Conservation (phyloP, 2,113 vertebrate genomes). For the Elachura formosa region DNA sequence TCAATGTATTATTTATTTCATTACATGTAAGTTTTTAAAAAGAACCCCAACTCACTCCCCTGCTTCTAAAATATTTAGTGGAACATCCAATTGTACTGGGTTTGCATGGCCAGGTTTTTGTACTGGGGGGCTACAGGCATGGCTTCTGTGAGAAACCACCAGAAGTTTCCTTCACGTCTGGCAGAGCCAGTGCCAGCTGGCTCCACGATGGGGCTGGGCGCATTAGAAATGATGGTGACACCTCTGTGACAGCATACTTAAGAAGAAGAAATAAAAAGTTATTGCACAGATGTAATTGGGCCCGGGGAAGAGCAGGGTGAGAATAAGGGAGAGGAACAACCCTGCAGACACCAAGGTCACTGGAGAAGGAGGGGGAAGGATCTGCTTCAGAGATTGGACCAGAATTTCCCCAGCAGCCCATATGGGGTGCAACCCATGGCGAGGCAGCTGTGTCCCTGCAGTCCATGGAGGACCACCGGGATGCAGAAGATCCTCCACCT, state of each 20-base stretch:
- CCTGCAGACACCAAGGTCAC: too few relatives aligned
- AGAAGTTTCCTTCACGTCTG: neutral
- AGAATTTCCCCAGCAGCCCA: neutral
- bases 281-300: neutral
- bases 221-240: neutral
- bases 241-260: neutral
- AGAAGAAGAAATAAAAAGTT: neutral
- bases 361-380: neutral
- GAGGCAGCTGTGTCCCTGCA: neutral
- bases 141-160: neutral
- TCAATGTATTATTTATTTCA: neutral
- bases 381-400: neutral
- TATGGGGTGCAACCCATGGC: neutral
- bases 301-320: fast-evolving
- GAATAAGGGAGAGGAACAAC: neutral
- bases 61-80: neutral
- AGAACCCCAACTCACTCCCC: fast-evolving
- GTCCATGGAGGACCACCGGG: neutral
- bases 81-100: neutral
- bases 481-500: neutral
- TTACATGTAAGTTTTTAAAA: neutral
- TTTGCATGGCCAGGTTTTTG: neutral
- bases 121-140: neutral
- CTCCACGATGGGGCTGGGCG: neutral
- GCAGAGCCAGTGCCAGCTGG: neutral